Conservation (phyloP, 1,140 invertebrate genomes). For the Leptestheria dahalacensis region DNA sequence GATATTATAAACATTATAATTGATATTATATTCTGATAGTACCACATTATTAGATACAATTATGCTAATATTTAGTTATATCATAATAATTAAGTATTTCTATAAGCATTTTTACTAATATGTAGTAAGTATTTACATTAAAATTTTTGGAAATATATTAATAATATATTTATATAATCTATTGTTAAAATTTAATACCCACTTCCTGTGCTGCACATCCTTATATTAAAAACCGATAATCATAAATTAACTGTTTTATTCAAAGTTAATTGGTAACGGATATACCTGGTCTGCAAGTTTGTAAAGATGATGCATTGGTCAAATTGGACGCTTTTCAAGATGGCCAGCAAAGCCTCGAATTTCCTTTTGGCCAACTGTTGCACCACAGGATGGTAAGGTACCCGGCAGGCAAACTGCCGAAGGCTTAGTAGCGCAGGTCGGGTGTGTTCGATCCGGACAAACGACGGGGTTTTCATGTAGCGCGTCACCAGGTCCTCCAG, state of each 20-base stretch:
- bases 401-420: constrained; percentile 19
- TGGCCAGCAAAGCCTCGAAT: constrained; percentile 46
- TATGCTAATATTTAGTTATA: too few species aligned
- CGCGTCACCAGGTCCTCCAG: constrained; percentile 51
- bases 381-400: constrained; percentile 39
- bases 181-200: too few species aligned
- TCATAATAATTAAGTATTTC: too few species aligned
- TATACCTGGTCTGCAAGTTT: constrained; percentile 62
- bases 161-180: too few species aligned
- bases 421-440: constrained; percentile 34
- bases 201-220: too few species aligned
- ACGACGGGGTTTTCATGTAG: constrained; percentile 58
- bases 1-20: too few species aligned
- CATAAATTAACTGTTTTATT: not conserved
- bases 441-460: constrained; percentile 39
- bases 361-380: constrained; percentile 42
- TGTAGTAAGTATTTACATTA: too few species aligned
- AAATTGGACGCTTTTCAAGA: constrained; percentile 56
- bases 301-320: constrained; percentile 84
- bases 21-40: too few species aligned
- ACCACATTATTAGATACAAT: too few species aligned
- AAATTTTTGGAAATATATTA: too few species aligned
- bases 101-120: too few species aligned
- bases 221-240: not conserved
- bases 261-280: not conserved